Percentiles rank a stretch among this genome's conserved stretches.
phyloP scores from a whole-genome alignment of 2,888 invertebrate species.

The Teleogryllus oceanicus region DNA sequence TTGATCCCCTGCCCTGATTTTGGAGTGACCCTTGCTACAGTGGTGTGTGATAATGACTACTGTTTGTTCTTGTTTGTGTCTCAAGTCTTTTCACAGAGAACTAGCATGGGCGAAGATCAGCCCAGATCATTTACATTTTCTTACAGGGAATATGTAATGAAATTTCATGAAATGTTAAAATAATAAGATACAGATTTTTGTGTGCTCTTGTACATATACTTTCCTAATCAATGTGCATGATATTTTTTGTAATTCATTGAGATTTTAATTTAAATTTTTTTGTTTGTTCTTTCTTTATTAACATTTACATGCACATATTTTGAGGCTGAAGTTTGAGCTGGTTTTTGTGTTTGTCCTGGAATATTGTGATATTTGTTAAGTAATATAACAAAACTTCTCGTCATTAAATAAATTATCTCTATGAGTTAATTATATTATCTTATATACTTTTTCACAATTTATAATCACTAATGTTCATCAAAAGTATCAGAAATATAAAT shows the following conservation, averaged over 20 bases:
- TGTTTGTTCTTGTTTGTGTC: conserved; percentile 7
- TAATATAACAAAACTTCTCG: background rate
- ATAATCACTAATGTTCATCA: too few species aligned
- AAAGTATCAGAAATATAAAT: too few species aligned
- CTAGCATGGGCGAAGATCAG: conserved; percentile 9
- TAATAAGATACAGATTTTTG: conserved; percentile 19
- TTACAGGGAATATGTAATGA: background rate
- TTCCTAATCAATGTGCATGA: conserved; percentile 29
- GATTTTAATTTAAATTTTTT: conserved; percentile 24
- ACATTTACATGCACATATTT: conserved; percentile 30
- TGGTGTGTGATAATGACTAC: background rate
- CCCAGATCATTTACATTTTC: background rate
- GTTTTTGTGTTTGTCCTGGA: conserved; percentile 34
- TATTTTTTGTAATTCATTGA: conserved; percentile 21
- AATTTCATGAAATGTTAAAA: background rate
- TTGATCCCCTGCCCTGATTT: background rate
- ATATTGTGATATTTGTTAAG: background rate
- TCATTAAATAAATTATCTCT: background rate
- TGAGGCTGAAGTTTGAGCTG: conserved; percentile 33
- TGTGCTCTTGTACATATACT: conserved; percentile 23
- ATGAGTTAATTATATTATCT: too few species aligned
- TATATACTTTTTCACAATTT: too few species aligned
- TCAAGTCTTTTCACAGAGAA: background rate
- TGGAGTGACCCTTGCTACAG: conserved; percentile 18
- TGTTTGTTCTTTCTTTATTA: conserved; percentile 28